Conservation (phyloP, 2,113 vertebrate species). For the Osmerus mordax region DNA sequence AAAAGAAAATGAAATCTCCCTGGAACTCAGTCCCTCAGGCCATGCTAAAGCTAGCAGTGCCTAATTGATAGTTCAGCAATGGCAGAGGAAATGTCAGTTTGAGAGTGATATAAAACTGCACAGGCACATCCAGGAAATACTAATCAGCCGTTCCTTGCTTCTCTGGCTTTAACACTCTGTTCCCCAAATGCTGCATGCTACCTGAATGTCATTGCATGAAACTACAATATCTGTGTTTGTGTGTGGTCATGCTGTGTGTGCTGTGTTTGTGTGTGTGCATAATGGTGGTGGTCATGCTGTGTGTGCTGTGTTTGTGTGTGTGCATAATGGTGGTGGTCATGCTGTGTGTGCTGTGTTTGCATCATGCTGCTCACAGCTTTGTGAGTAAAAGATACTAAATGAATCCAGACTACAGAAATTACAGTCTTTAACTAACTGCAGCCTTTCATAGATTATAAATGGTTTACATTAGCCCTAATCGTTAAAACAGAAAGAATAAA, state of each 20-base stretch:
- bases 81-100: slow-evolving; percentile 49
- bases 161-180: neutral
- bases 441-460: neutral
- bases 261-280: no score
- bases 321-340: neutral
- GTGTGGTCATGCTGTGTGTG: slow-evolving; percentile 4
- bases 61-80: slow-evolving; percentile 55
- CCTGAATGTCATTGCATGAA: no score
- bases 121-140: slow-evolving; percentile 56
- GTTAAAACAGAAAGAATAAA: slow-evolving; percentile 5
- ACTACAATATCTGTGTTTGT: slow-evolving; percentile 10
- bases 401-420: neutral
- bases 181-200: slow-evolving; percentile 22
- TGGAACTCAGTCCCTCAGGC: slow-evolving; percentile 28
- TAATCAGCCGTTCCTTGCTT: slow-evolving; percentile 47
- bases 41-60: slow-evolving; percentile 16
- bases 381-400: no score
- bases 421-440: neutral
- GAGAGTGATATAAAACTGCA: slow-evolving; percentile 48
- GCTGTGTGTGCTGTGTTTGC: slow-evolving; percentile 7
- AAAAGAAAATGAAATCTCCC: slow-evolving; percentile 27
- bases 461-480: neutral
- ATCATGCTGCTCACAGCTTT: neutral
- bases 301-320: neutral
- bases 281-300: neutral